Base-by-base conservation (phyloP, 2,113 vertebrate genomes). In the Oncorhynchus tshawytscha region DNA sequence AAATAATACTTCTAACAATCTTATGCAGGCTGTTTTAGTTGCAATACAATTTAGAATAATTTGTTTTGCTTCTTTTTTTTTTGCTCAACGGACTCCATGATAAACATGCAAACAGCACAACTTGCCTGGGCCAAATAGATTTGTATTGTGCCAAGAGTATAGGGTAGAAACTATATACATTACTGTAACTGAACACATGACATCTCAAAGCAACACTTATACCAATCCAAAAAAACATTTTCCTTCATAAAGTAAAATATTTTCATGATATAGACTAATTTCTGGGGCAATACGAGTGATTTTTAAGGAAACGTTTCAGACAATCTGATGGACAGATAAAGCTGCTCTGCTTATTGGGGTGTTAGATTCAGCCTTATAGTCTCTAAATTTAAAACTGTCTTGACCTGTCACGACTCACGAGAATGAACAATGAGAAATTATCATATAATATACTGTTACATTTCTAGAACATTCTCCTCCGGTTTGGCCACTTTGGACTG, bases 1-100 rank as follows among this genome's bases (percentile, higher is more conserved):
- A 87, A 85, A 90, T 88, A 91, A 91, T 89, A 91, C 89, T 88
- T 87, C 83, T 79, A 91, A 84, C 72, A 87, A 86, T 87, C 88
- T 45, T 86, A 88, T 82, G 92, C 89, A 93, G 93, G 92, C 90
- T 59, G 11, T 88, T 88, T 16, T 83, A 72, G 78, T 78, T 70
- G 16, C 77, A 3, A 29, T 78, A 78, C 71, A 60, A 16, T 85
- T 79, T 86, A 34, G 70, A 51, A 39, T 39, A 0, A 8, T 8
- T 9, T 39, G 2, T 9, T 9, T 39, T 39, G 2, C n/a, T n/a
- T n/a, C n/a, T n/a, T n/a, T n/a, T n/a, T n/a, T n/a, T n/a, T n/a
- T n/a, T n/a, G n/a, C n/a, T 20, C 18, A 68, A 20, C 18, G 22
- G 9, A 8, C 67, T 11, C 25, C 13, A 67, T 59, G 64, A 66